Evolutionary conservation across 2,113 vertebrate genomes (phyloP), one percentile per base, ranked within the genome.

Genomic region (Myotis yumanensis): DNA sequence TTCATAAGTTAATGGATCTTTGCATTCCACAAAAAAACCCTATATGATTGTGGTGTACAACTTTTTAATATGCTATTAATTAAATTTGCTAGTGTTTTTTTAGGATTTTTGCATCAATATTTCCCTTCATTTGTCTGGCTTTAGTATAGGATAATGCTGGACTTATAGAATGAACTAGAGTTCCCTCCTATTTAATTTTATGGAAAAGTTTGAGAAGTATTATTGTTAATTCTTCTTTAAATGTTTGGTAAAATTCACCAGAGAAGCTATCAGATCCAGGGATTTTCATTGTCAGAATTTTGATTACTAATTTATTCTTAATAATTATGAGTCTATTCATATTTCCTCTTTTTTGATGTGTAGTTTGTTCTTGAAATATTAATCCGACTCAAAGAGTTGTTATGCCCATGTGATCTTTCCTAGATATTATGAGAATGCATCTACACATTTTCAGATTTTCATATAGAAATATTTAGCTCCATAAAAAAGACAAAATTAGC

Each of bases 1-100:
- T 82, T 46, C 46, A 22, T 83, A 81, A 10, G 22, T 66, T 83
- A 35, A 83, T 43, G 11, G 10, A 30, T 35, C 22, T 14, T 64
- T 72, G 25, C 2, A 20, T 64, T 43, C 20, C 14, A 52, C 28
- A 73, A 32, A 64, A 62, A 81, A 88, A 40, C 28, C 15, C 28
- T 20, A 69, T 11, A 6, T 79, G 37, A 37, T 37, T 37, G 37
- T 37, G 37, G 37, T 37, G 35, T 54, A 8, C 77, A 4, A 37
- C 37, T 86, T 71, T 80, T 86, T 80, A 92, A 80, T 92, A 57
- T 69, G 32, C 32, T 25, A 2, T 71, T 87, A 93, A 93, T 62
- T 93, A 18, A 68, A 35, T 80, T 59, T 71, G 37, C 17, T 72
- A 80, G 8, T 80, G 62, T 71, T 86, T 87, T 86, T 80, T 93